Base-by-base conservation (phyloP, 2,113 vertebrate genomes). In the Corythornis cristatus region DNA sequence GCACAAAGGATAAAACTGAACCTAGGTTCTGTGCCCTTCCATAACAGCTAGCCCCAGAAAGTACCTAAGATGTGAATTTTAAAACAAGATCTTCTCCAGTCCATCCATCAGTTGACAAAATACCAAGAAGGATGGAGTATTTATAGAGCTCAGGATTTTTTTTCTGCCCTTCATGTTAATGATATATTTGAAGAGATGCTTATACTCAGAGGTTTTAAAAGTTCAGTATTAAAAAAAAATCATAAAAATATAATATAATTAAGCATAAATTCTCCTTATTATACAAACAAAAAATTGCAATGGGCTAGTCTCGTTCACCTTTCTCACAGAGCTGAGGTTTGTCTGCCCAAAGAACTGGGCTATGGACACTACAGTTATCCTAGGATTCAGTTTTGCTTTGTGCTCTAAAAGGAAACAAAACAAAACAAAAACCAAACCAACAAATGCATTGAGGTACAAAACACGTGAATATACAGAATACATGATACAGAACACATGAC, bases 1-100 rank as follows among this genome's bases (percentile, higher is more conserved):
- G 67, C 64, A 56, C 71, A 96, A 95, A 94, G 95, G 93, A 96
- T 91, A 97, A 97, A 98, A 96, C 93, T 96, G 95, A 97, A 97
- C 90, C 82, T 50, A 54, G 83, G 82, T 90, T 75, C 68, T n/a
- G 33, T 75, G 81, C 46, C 67, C 70, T 86, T 71, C 88, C 79
- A 12, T 14, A 48, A 61, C n/a, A 76, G 42, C 54, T 70, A 46
- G 29, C 35, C 37, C 22, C 70, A 46, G 22, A 66, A 83, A 83
- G 21, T 35, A 42, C 21, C 45, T 29, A 23, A 68, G 23, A 33
- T 48, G 66, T 15, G 33, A 53, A 64, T 3, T 65, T 33, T 57
- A 19, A 37, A 77, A n/a, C 2, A 64, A 83, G 86, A 45, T 62
- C 46, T 51, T 51, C 60, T 71, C 46, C 62, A 50, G 57, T 35